Percentiles rank a stretch among this genome's conserved stretches.
Conservation (phyloP, 2,113 vertebrate species). For the Bubo blakistoni region DNA sequence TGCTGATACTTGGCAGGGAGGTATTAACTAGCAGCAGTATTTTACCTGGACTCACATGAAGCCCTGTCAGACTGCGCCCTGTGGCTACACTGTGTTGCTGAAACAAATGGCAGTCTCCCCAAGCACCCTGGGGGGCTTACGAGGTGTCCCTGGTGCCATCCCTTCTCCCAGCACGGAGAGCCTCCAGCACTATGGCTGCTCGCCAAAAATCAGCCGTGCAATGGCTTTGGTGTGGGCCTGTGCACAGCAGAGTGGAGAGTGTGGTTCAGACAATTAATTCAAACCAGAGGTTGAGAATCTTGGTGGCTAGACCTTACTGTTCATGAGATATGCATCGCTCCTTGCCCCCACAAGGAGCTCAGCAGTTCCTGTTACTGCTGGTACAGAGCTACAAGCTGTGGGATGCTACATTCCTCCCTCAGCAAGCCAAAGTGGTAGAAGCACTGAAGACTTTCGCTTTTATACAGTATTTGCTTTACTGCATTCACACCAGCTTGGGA, state of each 20-base stretch:
- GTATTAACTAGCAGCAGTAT: neutral
- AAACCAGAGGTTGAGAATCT: neutral
- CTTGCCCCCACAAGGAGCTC: neutral
- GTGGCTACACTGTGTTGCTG: neutral
- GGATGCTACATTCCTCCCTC: neutral
- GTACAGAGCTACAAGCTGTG: neutral
- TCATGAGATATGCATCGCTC: neutral
- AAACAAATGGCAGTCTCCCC: neutral
- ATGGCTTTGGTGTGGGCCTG: neutral
- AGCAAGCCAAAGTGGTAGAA: neutral
- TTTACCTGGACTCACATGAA: neutral
- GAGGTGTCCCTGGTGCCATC: neutral
- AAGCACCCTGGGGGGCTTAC: accelerated
- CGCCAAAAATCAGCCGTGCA: accelerated
- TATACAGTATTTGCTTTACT: neutral
- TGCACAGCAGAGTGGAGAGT: neutral
- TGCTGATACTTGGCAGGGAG: neutral
- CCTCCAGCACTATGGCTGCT: accelerated
- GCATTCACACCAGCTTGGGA: neutral
- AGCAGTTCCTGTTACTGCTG: neutral
- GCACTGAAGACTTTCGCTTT: neutral
- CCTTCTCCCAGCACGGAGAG: neutral
- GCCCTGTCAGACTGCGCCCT: neutral
- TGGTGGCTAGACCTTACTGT: neutral
- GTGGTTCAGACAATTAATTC: neutral